phyloP scores from a whole-genome alignment of 2,888 invertebrate genomes.

The Tridacna crocea region DNA sequence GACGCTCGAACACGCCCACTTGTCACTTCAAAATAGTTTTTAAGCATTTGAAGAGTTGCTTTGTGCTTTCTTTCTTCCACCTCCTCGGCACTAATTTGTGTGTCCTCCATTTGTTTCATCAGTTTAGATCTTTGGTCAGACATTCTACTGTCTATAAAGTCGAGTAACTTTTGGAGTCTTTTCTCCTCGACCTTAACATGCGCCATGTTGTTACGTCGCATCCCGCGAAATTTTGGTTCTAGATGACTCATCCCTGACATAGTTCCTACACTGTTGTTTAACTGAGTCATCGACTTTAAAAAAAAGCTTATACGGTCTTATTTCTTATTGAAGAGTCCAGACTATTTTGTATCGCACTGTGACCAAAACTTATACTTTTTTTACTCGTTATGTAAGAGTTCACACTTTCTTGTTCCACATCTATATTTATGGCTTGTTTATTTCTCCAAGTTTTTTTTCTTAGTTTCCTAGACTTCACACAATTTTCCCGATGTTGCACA shows the following conservation, averaged over 20 bases:
- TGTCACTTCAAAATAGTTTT: constrained; percentile 61
- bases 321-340: too few relatives aligned
- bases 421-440: too few relatives aligned
- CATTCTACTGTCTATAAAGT: constrained; percentile 59
- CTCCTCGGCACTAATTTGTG: constrained; percentile 59
- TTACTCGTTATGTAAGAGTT: too few relatives aligned
- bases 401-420: too few relatives aligned
- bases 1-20: constrained; percentile 44
- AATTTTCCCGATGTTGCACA: too few relatives aligned
- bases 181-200: constrained; percentile 56
- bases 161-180: constrained; percentile 54
- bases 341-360: too few relatives aligned
- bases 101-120: constrained; percentile 55
- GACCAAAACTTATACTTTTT: too few relatives aligned
- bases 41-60: constrained; percentile 57
- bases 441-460: too few relatives aligned
- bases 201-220: constrained; percentile 46
- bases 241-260: constrained; percentile 59
- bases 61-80: constrained; percentile 57
- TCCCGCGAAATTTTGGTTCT: constrained; percentile 59
- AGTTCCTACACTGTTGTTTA: not conserved
- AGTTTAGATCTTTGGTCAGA: constrained; percentile 55
- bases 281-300: too few relatives aligned
- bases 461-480: too few relatives aligned
- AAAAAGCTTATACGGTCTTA: too few relatives aligned